These are phyloP conservation scores for Premnoplex brunnescens DNA, from an alignment of 2,797 vertebrate genomes.

Conservation along the genomic window DNA sequence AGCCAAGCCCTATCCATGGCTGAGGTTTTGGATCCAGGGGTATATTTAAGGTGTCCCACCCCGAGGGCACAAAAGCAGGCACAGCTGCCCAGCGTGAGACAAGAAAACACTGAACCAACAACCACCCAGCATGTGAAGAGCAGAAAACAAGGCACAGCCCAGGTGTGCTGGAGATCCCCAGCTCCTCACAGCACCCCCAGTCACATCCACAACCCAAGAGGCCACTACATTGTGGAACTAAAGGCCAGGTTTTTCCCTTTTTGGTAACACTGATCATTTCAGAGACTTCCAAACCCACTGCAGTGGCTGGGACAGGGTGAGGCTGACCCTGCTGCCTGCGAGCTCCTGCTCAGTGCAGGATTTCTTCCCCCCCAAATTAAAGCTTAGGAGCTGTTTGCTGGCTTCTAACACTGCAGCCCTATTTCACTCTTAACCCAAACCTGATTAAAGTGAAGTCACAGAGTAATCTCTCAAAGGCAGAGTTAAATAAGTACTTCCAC, in stretches of 20 bases:
- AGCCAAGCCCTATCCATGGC: accelerated
- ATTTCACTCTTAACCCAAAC: background rate
- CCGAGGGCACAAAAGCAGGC: background rate
- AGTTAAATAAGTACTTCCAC: background rate
- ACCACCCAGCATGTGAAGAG: background rate
- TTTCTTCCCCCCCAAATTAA: background rate
- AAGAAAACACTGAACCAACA: background rate
- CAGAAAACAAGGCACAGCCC: background rate
- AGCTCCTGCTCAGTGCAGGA: background rate
- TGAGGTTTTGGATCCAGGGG: background rate
- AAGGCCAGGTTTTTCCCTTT: background rate
- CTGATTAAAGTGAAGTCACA: slow-evolving; percentile 10
- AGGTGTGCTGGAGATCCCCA: background rate
- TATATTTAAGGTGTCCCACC: background rate
- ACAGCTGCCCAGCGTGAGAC: background rate
- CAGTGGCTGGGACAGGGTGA: background rate
- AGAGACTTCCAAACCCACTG: background rate
- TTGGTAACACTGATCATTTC: background rate
- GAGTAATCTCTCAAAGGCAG: background rate
- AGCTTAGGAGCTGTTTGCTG: background rate
- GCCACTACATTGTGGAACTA: background rate
- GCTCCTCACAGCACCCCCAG: background rate
- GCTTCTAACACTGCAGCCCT: background rate
- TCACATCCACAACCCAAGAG: background rate
- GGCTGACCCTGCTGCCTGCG: background rate